Conservation (phyloP, 2,113 vertebrate species). For the chimpanzee (Pan troglodytes) region NHGRI_mPanTro3-v2.1_pri NC_072417.2:65918001-65918500, state of each 20-base stretch:
- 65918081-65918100: not conserved
- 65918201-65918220: not conserved
- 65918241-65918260: not conserved
- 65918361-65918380: not conserved
- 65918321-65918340: not conserved
- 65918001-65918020: not conserved
- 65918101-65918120: not conserved
- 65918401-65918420: not conserved
- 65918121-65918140: not conserved
- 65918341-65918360: not conserved
- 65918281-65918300: not conserved
- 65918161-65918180: not conserved
- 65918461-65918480: not conserved
- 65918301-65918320: not conserved
- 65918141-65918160: not conserved
- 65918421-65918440: not conserved
- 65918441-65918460: not conserved
- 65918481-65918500: not conserved
- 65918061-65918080: not conserved
- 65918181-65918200: not conserved
- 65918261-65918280: not conserved
- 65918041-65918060: not conserved
- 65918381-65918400: not conserved
- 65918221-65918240: not conserved
- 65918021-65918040: not conserved